A percentile compares a stretch with the other conserved stretches of the same genome.
Evolutionary conservation across 2,888 invertebrate genomes (phyloP).

Genomic region (Agonopterix arenella): DNA sequence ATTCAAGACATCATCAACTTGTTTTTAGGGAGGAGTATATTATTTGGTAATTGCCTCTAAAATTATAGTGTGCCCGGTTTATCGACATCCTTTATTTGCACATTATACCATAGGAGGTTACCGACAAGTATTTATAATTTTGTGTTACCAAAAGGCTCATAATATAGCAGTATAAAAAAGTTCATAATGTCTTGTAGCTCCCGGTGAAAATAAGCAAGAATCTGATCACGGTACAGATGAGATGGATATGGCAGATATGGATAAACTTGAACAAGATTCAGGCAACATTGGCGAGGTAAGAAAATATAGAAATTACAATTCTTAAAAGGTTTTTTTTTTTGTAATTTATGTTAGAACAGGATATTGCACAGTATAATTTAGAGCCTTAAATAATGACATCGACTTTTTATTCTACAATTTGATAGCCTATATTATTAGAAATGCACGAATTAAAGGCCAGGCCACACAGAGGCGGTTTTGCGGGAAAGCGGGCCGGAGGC

Average conservation of each 20-base stretch:
- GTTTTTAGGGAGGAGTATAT: conserved; percentile 66
- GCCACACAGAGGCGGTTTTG: too few relatives aligned
- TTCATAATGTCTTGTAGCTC: conserved; percentile 18
- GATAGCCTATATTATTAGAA: too few relatives aligned
- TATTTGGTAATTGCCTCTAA: conserved; percentile 8
- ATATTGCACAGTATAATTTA: too few relatives aligned
- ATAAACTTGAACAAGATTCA: conserved; percentile 67
- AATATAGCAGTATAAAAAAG: not conserved
- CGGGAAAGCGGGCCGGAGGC: too few relatives aligned
- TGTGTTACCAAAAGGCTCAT: not conserved
- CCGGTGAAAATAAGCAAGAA: conserved; percentile 48
- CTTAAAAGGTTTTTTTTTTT: too few relatives aligned
- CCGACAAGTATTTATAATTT: not conserved
- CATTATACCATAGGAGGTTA: not conserved
- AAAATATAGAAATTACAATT: too few relatives aligned
- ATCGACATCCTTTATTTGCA: not conserved
- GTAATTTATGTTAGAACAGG: too few relatives aligned
- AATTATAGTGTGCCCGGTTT: not conserved
- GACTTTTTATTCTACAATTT: too few relatives aligned
- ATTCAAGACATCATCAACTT: conserved; percentile 49
- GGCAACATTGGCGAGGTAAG: conserved; percentile 70
- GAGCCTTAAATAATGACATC: too few relatives aligned
- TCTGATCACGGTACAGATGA: conserved; percentile 59
- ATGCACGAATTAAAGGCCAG: too few relatives aligned
- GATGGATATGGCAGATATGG: conserved; percentile 73